These are phyloP conservation scores for Glossophaga mutica DNA, from an alignment of 2,797 vertebrate genomes.

Conservation along the genomic window DNA sequence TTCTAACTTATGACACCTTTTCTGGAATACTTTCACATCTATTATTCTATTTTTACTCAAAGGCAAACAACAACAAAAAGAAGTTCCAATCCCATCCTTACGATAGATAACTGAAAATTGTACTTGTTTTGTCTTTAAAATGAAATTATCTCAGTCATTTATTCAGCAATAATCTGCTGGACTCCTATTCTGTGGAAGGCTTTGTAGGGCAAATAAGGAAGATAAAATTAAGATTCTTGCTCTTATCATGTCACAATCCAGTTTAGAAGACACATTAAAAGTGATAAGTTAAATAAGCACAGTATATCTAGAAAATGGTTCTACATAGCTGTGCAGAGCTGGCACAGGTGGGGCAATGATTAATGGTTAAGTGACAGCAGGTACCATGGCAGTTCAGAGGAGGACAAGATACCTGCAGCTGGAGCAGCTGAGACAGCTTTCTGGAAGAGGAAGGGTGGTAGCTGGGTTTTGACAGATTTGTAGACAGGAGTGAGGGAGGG, in stretches of 20 bases:
- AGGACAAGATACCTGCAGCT: background rate
- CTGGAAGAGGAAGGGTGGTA: background rate
- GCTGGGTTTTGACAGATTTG: background rate
- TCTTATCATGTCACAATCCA: background rate
- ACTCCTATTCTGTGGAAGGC: background rate
- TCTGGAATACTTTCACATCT: background rate
- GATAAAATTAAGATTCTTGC: conserved; percentile 22
- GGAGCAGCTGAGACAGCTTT: background rate
- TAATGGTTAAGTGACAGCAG: conserved; percentile 26
- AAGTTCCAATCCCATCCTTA: background rate
- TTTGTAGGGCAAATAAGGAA: background rate
- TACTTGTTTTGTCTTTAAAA: background rate
- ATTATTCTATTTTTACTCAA: background rate
- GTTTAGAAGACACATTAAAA: conserved; percentile 18
- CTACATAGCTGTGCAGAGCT: background rate
- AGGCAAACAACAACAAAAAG: background rate
- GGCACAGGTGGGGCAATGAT: background rate
- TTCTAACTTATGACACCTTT: background rate
- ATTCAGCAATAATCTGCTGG: background rate
- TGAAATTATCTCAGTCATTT: conserved; percentile 6
- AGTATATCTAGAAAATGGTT: background rate
- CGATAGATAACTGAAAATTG: background rate
- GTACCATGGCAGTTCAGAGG: background rate
- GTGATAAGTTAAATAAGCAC: conserved; percentile 4
- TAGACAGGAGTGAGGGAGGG: background rate